phyloP scores from a whole-genome alignment of 2,113 vertebrate species.

The Nycticebus coucang region DNA sequence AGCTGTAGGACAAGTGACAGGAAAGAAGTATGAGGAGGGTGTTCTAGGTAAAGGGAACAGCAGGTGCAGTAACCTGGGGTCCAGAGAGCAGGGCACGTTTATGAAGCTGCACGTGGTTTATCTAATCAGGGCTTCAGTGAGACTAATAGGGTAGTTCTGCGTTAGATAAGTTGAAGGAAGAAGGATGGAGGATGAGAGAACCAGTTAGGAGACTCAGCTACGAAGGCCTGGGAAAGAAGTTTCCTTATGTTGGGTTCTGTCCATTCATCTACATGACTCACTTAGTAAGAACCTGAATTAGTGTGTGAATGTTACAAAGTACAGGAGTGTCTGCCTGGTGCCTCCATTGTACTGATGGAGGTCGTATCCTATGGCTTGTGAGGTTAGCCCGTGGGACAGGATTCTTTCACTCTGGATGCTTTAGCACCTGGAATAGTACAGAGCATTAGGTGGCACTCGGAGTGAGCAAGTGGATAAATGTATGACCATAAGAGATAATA shows the following conservation, averaged over 20 bases:
- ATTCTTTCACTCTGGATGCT: neutral
- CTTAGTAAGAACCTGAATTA: neutral
- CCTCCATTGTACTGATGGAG: neutral
- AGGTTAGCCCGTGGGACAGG: neutral
- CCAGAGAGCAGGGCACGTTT: neutral
- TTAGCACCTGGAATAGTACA: neutral
- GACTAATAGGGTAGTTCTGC: neutral
- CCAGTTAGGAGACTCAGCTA: neutral
- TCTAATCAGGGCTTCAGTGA: neutral
- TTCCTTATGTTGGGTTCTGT: neutral
- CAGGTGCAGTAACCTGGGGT: neutral
- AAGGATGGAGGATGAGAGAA: neutral
- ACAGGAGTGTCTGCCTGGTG: neutral
- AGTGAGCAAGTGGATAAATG: neutral
- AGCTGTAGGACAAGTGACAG: neutral
- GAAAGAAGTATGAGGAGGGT: neutral
- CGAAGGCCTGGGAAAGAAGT: neutral
- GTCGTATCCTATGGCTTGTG: neutral
- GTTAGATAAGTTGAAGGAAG: neutral
- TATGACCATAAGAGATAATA: neutral
- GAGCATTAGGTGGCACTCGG: neutral
- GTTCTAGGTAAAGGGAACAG: neutral
- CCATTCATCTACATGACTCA: neutral
- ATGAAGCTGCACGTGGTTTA: neutral
- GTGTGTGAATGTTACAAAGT: neutral